Evolutionary conservation across 2,113 vertebrate species (phyloP), one percentile per base, ranked within the genome.

Genomic region (Cephalopholis sonnerati): DNA sequence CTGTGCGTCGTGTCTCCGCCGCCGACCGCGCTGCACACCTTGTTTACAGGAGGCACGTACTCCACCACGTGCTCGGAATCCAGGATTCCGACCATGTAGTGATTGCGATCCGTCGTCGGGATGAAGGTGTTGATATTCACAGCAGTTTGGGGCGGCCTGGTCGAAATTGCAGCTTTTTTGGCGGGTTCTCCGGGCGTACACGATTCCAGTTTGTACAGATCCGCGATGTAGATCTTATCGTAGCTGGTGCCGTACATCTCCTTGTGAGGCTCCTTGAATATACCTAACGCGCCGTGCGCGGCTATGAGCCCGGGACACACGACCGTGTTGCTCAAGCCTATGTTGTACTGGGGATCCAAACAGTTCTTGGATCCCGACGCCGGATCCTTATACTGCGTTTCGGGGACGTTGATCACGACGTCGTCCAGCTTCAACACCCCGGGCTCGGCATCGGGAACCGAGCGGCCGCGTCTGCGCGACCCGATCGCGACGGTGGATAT

Each of bases 1-100:
- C 27, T 25, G 1, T 41, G 59, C 0, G 24, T 7, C 0, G 0
- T 50, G 6, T 65, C 39, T 1, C 59, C 67, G 1, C n/a, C 32
- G 20, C 48, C 66, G 17, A 36, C 3, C 0, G 50, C 1, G 0
- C 1, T 0, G 39, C 79, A 81, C 62, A 81, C 61, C 4, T 81
- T 73, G 70, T 51, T 74, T 11, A 74, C 54, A 1, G 54, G 63
- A 8, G 79, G 79, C 0, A 0, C n/a, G 29, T 74, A 82, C 27
- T 82, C 79, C 0, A 82, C 79, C 0, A 75, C 0, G 5, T 0
- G 53, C 5, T 2, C 29, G 69, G 0, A 7, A 7, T 82, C 44
- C 7, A 82, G n/a, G 27, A 82, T 62, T 6, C 79, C 79, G 1
- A 82, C 41, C 71, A 67, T 74, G 54, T 75, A 74, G 8, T 82